Evolutionary conservation across 2,888 invertebrate species (phyloP).

Genomic region (Galerucella nymphaeae): DNA sequence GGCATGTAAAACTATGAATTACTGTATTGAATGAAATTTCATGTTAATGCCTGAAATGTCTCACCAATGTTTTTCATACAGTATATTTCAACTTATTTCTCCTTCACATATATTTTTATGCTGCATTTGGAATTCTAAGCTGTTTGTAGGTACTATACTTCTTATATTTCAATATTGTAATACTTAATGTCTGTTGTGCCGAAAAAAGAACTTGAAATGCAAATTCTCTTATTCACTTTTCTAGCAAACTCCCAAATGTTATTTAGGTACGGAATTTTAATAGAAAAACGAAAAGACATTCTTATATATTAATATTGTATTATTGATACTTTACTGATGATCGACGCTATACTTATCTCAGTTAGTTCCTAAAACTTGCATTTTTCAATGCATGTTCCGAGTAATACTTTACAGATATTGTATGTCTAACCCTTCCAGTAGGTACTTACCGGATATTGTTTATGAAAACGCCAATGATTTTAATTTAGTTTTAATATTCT

Average conservation of each 20-base stretch:
- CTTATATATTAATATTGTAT: background rate
- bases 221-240: background rate
- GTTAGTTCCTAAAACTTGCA: conserved; percentile 3
- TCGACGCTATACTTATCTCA: background rate
- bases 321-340: background rate
- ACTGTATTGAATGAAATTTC: too few relatives aligned
- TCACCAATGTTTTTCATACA: background rate
- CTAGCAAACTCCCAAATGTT: background rate
- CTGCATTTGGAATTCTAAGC: background rate
- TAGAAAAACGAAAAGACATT: conserved; percentile 1
- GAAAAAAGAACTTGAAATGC: background rate
- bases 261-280: background rate
- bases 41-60: background rate
- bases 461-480: background rate
- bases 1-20: too few relatives aligned
- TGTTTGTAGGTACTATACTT: background rate
- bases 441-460: background rate
- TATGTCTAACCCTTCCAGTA: conserved; percentile 1
- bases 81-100: background rate
- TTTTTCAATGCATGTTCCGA: conserved; percentile 27
- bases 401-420: conserved; percentile 11
- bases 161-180: background rate
- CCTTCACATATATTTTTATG: background rate
- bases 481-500: background rate
- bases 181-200: too few relatives aligned